Percentiles rank a stretch among this genome's conserved stretches.
These are phyloP conservation scores for Centruroides vittatus DNA, from an alignment of 1,140 invertebrate species.

Conservation along the genomic window DNA sequence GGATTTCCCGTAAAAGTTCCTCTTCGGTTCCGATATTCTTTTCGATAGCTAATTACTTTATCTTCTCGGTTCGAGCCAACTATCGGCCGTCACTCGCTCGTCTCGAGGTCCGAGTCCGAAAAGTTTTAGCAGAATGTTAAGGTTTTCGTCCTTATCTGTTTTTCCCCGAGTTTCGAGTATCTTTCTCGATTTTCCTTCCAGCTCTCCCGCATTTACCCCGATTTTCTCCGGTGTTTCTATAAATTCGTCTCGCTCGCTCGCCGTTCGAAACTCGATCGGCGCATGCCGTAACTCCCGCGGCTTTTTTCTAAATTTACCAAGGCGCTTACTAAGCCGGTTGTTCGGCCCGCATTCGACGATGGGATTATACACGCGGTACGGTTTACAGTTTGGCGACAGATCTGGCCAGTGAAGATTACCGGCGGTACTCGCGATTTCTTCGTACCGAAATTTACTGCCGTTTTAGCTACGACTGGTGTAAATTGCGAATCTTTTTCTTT, in stretches of 20 bases:
- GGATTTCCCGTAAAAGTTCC: too few species aligned
- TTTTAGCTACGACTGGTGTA: neutral
- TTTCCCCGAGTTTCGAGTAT: neutral
- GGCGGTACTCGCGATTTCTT: too few species aligned
- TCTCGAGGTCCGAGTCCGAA: neutral
- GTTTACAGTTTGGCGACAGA: too few species aligned
- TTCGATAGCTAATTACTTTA: neutral
- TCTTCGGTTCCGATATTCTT: neutral
- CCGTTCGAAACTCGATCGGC: neutral
- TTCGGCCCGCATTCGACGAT: too few species aligned
- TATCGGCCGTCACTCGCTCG: neutral
- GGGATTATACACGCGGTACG: too few species aligned
- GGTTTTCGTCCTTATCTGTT: neutral
- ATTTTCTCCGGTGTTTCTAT: slow-evolving; percentile 11
- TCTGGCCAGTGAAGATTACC: too few species aligned
- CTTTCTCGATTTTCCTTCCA: neutral
- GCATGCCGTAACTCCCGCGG: neutral
- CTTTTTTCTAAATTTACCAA: neutral
- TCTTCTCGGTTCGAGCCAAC: neutral
- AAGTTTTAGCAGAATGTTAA: neutral
- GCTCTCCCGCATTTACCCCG: slow-evolving; percentile 8
- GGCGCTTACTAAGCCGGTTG: too few species aligned
- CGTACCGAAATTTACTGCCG: too few species aligned
- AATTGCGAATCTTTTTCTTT: neutral
- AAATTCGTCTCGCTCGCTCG: neutral